These are phyloP conservation scores for Heliconius himera DNA, from an alignment of 1,140 invertebrate species.

Conservation along the genomic window DNA sequence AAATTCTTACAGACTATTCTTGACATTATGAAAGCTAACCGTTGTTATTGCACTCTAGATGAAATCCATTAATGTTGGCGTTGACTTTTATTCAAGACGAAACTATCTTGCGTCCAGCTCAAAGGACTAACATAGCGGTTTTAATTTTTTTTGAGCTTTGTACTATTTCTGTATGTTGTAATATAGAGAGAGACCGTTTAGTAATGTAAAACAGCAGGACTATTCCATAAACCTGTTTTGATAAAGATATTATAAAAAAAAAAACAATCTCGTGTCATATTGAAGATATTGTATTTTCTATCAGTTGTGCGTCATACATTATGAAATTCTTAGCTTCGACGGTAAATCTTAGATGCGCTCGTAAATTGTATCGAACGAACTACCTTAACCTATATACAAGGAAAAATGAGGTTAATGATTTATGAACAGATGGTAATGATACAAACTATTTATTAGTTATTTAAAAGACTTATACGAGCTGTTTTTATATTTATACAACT, in stretches of 20 bases:
- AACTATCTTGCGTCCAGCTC: conserved; percentile 13
- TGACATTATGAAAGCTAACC: neutral
- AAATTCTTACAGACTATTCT: conserved; percentile 8
- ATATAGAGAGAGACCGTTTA: too few species aligned
- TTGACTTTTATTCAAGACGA: conserved; percentile 20
- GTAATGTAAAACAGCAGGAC: too few species aligned
- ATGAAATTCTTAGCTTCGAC: neutral
- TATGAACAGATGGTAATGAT: neutral
- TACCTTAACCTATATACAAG: conserved; percentile 5
- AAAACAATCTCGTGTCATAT: neutral
- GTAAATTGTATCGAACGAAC: neutral
- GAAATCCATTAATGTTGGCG: conserved; percentile 4
- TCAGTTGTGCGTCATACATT: neutral
- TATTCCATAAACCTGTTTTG: neutral
- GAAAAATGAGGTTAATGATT: conserved; percentile 4
- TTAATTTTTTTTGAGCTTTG: neutral
- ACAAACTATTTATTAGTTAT: neutral
- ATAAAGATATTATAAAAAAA: neutral
- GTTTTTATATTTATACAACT: too few species aligned
- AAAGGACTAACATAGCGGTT: conserved; percentile 9
- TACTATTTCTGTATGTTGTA: too few species aligned
- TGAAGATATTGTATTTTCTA: neutral
- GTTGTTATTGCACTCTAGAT: conserved; percentile 11
- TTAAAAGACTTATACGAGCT: too few species aligned
- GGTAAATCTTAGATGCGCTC: conserved; percentile 5